These are phyloP conservation scores for Lepeophtheirus salmonis DNA, from an alignment of 1,140 invertebrate species.

Conservation along the genomic window DNA sequence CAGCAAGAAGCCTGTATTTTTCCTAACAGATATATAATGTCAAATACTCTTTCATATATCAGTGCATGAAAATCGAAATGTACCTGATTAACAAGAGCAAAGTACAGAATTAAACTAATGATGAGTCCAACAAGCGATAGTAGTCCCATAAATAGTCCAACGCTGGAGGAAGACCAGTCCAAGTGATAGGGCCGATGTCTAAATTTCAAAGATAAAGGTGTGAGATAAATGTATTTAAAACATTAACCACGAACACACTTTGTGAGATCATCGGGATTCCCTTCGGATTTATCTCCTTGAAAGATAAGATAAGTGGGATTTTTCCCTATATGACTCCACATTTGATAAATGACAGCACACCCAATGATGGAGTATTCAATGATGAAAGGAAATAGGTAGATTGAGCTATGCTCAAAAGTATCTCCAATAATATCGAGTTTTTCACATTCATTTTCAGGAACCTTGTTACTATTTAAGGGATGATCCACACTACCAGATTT, in stretches of 20 bases:
- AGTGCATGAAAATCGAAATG: not conserved
- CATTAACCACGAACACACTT: not conserved
- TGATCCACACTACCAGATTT: not conserved
- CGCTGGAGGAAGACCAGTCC: not conserved
- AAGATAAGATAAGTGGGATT: slow-evolving; percentile 5
- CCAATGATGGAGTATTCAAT: slow-evolving; percentile 15
- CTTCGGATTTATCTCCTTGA: no score
- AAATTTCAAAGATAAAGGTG: no score
- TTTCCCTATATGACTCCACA: slow-evolving; percentile 1
- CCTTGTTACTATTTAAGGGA: not conserved
- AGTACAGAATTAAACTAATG: slow-evolving; percentile 10
- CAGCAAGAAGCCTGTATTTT: not conserved
- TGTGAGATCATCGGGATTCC: not conserved
- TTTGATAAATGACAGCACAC: not conserved
- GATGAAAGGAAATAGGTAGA: slow-evolving; percentile 13
- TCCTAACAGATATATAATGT: no score
- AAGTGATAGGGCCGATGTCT: not conserved
- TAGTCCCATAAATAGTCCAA: slow-evolving; percentile 7
- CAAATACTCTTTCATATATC: not conserved
- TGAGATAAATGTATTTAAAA: no score
- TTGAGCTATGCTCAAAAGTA: slow-evolving; percentile 4
- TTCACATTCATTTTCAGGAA: not conserved
- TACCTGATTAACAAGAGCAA: slow-evolving; percentile 1
- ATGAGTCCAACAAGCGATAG: not conserved
- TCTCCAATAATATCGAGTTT: slow-evolving; percentile 2